Conservation (phyloP, 2,113 vertebrate genomes). For the Alouatta palliata region DNA sequence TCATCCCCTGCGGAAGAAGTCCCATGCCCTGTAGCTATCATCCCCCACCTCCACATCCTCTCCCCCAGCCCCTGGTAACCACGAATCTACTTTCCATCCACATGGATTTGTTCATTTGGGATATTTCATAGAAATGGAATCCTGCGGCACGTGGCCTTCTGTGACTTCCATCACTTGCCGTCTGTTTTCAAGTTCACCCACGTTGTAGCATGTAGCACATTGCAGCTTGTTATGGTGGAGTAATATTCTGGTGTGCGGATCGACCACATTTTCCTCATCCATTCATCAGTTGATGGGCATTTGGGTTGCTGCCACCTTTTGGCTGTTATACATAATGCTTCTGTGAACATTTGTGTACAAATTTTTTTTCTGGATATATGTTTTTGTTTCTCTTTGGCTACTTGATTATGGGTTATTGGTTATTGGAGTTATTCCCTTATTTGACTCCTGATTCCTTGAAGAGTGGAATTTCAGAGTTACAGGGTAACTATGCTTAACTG, state of each 20-base stretch:
- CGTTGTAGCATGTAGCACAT: accelerated
- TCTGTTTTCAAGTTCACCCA: not conserved
- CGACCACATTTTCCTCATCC: not conserved
- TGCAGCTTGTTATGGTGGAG: not conserved
- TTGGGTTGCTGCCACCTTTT: too few species aligned
- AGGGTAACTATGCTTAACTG: not conserved
- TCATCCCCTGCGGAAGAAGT: not conserved
- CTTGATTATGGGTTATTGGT: not conserved
- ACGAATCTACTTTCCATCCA: not conserved
- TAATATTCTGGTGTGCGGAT: accelerated
- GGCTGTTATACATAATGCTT: not conserved
- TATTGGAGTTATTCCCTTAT: not conserved
- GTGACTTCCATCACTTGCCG: not conserved
- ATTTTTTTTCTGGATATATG: too few species aligned
- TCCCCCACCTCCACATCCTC: too few species aligned
- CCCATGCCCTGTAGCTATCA: not conserved
- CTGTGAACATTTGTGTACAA: accelerated
- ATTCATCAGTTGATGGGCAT: not conserved
- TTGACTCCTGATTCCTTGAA: not conserved
- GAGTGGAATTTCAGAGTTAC: not conserved
- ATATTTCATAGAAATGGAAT: too few species aligned
- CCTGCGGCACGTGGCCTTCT: accelerated
- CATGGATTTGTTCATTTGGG: not conserved
- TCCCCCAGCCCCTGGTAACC: not conserved
- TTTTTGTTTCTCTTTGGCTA: not conserved